phyloP scores from a whole-genome alignment of 2,113 vertebrate species.

The Dromaius novaehollandiae region DNA sequence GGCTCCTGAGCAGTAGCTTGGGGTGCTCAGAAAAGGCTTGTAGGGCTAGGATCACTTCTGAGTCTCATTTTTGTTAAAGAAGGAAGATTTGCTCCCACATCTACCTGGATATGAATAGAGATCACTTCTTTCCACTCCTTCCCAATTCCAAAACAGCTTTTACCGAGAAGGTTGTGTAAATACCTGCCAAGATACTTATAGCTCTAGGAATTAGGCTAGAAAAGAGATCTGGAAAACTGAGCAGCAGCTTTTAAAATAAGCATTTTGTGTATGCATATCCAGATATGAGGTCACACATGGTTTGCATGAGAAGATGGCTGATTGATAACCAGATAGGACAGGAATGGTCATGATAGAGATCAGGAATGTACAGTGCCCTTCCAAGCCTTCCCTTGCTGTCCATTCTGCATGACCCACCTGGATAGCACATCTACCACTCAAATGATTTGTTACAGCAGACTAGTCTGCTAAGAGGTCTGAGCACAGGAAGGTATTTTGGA shows the following conservation, averaged over 20 bases:
- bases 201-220: neutral
- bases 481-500: neutral
- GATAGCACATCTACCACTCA: neutral
- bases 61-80: neutral
- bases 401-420: neutral
- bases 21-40: neutral
- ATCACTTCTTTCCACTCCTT: constrained; percentile 23
- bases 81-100: neutral
- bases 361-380: neutral
- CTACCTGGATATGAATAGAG: neutral
- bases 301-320: neutral
- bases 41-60: neutral
- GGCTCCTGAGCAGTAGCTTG: neutral
- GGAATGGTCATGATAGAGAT: neutral
- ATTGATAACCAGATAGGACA: neutral
- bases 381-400: neutral
- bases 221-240: neutral
- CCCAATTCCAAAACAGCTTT: constrained; percentile 47
- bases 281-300: neutral
- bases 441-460: neutral
- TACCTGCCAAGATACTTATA: neutral
- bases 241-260: neutral
- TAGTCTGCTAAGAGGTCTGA: neutral
- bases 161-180: neutral
- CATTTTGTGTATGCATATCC: neutral